phyloP scores from a whole-genome alignment of 2,113 vertebrate genomes.

The Phainopepla nitens region DNA sequence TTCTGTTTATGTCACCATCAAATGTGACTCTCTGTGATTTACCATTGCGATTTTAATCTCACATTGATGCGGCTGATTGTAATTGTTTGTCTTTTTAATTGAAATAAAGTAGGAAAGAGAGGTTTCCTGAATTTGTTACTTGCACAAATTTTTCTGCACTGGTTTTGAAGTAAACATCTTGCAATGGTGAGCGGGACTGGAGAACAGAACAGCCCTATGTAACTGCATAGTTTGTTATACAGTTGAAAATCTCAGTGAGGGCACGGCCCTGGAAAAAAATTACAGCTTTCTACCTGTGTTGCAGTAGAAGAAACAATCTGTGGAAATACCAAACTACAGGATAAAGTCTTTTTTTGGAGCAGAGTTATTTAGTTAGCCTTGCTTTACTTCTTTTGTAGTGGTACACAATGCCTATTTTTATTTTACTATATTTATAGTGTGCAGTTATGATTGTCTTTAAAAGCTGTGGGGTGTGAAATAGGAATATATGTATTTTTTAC shows the following conservation, averaged over 20 bases:
- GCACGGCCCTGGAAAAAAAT: background rate
- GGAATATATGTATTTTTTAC: slow-evolving; percentile 24
- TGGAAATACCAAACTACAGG: background rate
- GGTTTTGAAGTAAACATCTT: background rate
- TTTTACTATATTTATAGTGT: slow-evolving; percentile 19
- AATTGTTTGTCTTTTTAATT: slow-evolving; percentile 28
- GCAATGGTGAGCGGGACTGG: background rate
- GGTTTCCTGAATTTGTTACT: background rate
- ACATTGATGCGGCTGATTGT: background rate
- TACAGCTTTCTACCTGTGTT: background rate
- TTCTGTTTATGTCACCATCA: background rate
- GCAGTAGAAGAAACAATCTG: background rate
- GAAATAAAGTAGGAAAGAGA: background rate
- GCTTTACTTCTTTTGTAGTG: background rate
- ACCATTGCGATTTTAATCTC: background rate
- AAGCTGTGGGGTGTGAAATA: slow-evolving; percentile 47
- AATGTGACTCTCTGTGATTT: background rate
- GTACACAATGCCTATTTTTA: background rate
- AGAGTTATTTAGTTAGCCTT: background rate
- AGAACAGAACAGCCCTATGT: background rate
- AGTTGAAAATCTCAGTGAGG: background rate
- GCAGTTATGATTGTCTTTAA: slow-evolving; percentile 14
- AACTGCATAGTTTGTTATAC: background rate
- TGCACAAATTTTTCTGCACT: background rate
- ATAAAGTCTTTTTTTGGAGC: background rate